Conservation (phyloP, 2,113 vertebrate genomes). For the Chauna torquata region DNA sequence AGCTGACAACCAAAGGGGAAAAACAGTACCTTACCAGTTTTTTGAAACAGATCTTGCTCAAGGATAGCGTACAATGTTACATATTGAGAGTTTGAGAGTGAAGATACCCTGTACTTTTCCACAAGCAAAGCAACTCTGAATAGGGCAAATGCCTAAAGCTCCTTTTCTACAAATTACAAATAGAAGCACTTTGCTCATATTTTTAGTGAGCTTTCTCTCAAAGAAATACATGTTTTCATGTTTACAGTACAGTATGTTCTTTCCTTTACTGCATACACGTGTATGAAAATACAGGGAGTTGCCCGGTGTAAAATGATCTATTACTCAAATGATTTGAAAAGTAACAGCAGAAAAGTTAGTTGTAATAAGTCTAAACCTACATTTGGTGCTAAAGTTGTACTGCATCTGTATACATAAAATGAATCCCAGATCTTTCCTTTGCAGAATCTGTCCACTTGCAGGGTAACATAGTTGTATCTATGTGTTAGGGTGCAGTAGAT, state of each 20-base stretch:
- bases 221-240: too few relatives aligned
- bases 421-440: neutral
- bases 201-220: too few relatives aligned
- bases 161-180: neutral
- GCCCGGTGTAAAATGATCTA: too few relatives aligned
- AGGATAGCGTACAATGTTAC: neutral
- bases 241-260: too few relatives aligned
- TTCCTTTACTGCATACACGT: too few relatives aligned
- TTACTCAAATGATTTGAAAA: too few relatives aligned
- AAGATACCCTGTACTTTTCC: neutral
- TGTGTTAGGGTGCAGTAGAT: neutral
- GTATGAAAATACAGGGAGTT: too few relatives aligned
- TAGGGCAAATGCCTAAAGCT: neutral
- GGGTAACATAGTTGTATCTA: neutral
- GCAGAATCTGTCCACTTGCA: neutral
- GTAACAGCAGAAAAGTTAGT: too few relatives aligned
- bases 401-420: neutral
- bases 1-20: neutral
- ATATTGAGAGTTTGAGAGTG: too few relatives aligned
- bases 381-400: too few relatives aligned
- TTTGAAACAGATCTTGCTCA: neutral
- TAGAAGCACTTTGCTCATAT: neutral
- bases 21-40: neutral
- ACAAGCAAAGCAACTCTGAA: neutral
- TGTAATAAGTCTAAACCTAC: too few relatives aligned